Evolutionary conservation across 2,113 vertebrate genomes (phyloP).

Genomic region (Bubo bubo): DNA sequence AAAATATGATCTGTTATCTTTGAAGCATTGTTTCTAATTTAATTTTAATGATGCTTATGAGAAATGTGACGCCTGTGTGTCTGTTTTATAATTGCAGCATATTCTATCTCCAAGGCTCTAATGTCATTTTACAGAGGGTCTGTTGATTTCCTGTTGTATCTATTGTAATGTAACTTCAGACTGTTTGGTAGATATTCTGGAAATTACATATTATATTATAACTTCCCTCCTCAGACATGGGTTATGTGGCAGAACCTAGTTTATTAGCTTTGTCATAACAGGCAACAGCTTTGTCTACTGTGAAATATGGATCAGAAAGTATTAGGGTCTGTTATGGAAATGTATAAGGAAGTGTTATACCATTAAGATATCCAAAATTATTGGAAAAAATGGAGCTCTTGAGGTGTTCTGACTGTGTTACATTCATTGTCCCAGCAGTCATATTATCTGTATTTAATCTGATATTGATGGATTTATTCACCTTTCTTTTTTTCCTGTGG

Average conservation of each 20-base stretch:
- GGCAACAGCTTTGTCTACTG: not conserved
- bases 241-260: not conserved
- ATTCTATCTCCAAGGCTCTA: not conserved
- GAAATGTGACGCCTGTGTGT: not conserved
- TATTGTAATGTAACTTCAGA: not conserved
- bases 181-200: not conserved
- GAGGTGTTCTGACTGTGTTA: not conserved
- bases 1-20: slow-evolving; percentile 25
- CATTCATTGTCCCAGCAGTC: not conserved
- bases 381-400: not conserved
- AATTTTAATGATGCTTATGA: slow-evolving; percentile 46
- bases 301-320: not conserved
- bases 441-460: slow-evolving; percentile 4
- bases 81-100: slow-evolving; percentile 22
- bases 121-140: not conserved
- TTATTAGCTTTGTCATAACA: slow-evolving; percentile 11
- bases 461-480: not conserved
- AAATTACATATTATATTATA: not conserved
- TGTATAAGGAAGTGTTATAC: not conserved
- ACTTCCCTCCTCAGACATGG: not conserved
- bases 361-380: not conserved
- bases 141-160: slow-evolving; percentile 14
- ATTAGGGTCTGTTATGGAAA: not conserved
- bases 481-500: not conserved
- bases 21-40: slow-evolving; percentile 24